Base-by-base conservation (phyloP, 2,797 vertebrate species). In the Lindbergichthys nudifrons region DNA sequence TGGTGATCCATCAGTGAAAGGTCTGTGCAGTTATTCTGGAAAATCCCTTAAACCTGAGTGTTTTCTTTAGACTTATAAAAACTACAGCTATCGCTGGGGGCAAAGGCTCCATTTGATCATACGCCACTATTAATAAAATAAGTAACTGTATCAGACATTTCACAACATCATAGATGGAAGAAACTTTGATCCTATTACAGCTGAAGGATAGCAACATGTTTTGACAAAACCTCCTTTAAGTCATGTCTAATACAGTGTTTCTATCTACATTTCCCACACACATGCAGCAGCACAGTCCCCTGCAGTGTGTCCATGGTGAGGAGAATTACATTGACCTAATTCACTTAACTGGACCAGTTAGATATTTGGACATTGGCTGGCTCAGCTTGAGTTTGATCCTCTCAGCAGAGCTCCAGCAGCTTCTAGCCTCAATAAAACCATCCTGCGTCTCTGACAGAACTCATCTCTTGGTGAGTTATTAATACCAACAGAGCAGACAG, bases 401-500 rank as follows among this genome's bases (percentile, higher is more conserved):
- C 78, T 81, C 87, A 92, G 88, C 86, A 0, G 54, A 82, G 81
- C 74, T 85, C 81, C 81, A 79, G 83, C 86, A 87, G 88, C 85
- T 87, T 91, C 85, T 67, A 87, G 87, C 88, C 88, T 90, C 80
- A 88, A 88, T 89, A 88, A 88, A 87, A 89, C 83, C 79, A 48
- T 82, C 85, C 70, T 83, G 67, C 3, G 73, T 80, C 74, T 88
- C 82, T 89, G 88, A 92, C 91, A 90, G 90, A 88, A 89, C 84
- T 83, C 82, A 87, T 90, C 83, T 87, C 85, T 80, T 42, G 52
- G 53, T 74, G 87, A 81, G 89, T 90, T 94, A 92, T 92, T 92
- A 92, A 91, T 92, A 94, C 85, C 87, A 88, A 77, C 82, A 56
- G 83, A 87, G 84, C 77, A 83, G 88, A 87, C 87, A 89, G 90